These are phyloP conservation scores for Micronisus gabar DNA, from an alignment of 2,113 vertebrate species.

Conservation along the genomic window DNA sequence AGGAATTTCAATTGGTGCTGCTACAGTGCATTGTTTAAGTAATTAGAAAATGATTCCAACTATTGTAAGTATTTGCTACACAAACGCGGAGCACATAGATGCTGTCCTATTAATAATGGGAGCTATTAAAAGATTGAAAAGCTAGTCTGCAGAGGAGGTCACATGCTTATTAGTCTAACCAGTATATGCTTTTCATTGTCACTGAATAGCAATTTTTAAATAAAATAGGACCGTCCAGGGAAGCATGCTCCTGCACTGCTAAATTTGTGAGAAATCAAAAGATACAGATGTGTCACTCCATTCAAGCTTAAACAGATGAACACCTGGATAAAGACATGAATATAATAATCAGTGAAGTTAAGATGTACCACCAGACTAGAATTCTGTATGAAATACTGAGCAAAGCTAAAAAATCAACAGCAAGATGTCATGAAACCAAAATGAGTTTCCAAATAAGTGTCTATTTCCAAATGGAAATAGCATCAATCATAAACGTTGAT, in stretches of 20 bases:
- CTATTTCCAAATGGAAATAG: background rate
- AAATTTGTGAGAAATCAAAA: background rate
- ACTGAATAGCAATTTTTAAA: background rate
- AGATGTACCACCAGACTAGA: background rate
- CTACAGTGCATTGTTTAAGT: constrained; percentile 30
- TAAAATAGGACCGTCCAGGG: background rate
- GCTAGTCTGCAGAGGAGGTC: background rate
- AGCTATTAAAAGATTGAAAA: constrained; percentile 29
- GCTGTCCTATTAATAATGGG: constrained; percentile 15
- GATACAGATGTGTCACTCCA: background rate
- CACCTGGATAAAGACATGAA: background rate
- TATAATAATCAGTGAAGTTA: background rate
- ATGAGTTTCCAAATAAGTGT: background rate
- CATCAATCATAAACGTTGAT: background rate
- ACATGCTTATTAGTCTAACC: constrained; percentile 1
- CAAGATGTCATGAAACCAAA: background rate
- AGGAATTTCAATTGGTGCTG: constrained; percentile 37
- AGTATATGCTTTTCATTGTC: background rate
- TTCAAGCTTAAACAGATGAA: background rate
- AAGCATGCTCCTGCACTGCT: background rate
- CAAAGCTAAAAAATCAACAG: background rate
- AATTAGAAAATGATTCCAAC: constrained; percentile 48
- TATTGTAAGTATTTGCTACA: constrained; percentile 36
- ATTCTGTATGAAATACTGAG: background rate
- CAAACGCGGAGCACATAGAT: background rate